These are phyloP conservation scores for Alethe castanea DNA, from an alignment of 2,113 vertebrate genomes.

Conservation along the genomic window DNA sequence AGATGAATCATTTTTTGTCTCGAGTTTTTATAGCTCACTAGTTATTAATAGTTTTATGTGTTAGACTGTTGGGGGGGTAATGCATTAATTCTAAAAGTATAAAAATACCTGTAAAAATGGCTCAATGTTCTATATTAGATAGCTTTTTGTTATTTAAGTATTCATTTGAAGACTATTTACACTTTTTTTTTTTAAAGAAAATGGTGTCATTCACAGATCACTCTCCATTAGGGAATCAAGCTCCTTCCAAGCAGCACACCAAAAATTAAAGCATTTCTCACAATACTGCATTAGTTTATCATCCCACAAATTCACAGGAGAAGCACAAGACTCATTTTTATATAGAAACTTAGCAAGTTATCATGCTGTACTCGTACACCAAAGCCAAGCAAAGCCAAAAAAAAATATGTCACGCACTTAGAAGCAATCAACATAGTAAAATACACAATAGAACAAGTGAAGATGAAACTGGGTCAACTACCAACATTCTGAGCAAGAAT, in stretches of 20 bases:
- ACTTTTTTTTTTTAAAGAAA: neutral
- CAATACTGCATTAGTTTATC: neutral
- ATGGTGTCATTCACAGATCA: neutral
- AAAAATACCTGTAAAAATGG: neutral
- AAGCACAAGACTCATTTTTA: neutral
- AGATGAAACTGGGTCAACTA: neutral
- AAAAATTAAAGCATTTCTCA: neutral
- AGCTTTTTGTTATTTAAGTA: neutral
- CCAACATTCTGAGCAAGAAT: neutral
- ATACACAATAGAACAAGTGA: neutral
- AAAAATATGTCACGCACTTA: neutral
- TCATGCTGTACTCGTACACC: neutral
- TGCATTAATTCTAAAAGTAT: neutral
- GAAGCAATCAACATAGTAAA: neutral
- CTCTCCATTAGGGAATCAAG: neutral
- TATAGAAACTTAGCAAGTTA: neutral
- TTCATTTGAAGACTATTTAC: neutral
- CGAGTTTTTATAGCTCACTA: neutral
- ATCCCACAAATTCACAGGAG: neutral
- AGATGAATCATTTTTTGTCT: neutral
- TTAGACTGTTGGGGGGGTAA: neutral
- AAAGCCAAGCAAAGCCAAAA: slow-evolving; percentile 5
- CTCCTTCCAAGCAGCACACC: neutral
- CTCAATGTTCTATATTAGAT: neutral
- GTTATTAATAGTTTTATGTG: neutral